Evolutionary conservation across 2,797 vertebrate genomes (phyloP), one percentile per base, ranked within the genome.

Genomic region (Heteromormyrus szaboi): DNA sequence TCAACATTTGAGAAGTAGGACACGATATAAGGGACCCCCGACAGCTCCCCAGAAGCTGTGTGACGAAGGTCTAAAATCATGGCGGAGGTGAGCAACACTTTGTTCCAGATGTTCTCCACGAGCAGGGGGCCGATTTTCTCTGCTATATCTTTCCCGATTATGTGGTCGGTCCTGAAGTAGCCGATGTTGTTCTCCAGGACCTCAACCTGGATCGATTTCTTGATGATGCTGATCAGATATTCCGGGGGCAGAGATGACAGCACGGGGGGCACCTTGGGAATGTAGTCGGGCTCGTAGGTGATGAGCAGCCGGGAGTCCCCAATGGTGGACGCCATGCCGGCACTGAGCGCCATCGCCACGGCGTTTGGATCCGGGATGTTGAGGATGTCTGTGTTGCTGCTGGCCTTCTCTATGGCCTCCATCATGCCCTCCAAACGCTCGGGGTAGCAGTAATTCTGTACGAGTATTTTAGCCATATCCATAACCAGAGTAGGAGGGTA

Each of bases 391-490:
- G 95, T 96, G 0, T 96, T 98, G 93, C 95, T 96, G 90, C 94
- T 93, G 62, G 97, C 97, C 83, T 96, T 94, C 51, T 96, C 94
- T 14, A 98, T 98, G 25, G 96, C 97, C 90, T 97, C 96, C 92
- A 97, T 95, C 97, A 98, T 97, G 65, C 97, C 98, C 9, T 93
- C 76, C 59, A 99, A 94, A 92, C 97, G 98, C 95, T 99, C 97
- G 1, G 98, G 98, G 83, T 97, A 97, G 94, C 97, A 99, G 92
- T 99, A 99, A 93, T 98, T 99, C 90, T 98, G 96, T 94, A 97
- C 92, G 89, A 99, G 95, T 9, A 98, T 93, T 93, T 96, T 96
- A 89, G 97, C 97, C 95, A 99, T 96, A 88, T 98, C 97, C 87
- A 96, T 87, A 19, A 99, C 96, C 90, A 99, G 92, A 56, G 92